These are phyloP conservation scores for Enteromius thamalakanensis DNA, from an alignment of 2,797 vertebrate genomes.

Conservation along the genomic window DNA sequence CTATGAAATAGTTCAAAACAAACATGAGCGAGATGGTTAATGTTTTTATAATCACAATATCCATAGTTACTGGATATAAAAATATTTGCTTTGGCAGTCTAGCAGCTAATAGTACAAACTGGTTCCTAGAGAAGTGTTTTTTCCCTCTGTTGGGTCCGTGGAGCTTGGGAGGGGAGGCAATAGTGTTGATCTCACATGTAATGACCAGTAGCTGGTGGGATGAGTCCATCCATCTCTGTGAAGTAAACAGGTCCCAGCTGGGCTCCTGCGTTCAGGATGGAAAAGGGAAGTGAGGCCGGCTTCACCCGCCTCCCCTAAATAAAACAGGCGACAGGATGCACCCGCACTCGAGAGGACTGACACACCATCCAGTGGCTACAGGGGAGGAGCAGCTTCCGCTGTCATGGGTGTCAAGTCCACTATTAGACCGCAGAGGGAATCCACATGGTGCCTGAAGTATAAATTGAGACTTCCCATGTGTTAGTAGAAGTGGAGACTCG, in stretches of 20 bases:
- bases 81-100: constrained; percentile 1
- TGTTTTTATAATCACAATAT: constrained; percentile 20
- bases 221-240: constrained; percentile 66
- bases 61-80: constrained; percentile 7
- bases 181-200: constrained; percentile 49
- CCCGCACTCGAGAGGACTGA: constrained; percentile 68
- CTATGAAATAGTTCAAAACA: constrained; percentile 3
- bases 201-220: constrained; percentile 67
- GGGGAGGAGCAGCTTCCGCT: constrained; percentile 61
- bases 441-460: constrained; percentile 71
- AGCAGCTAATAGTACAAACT: background rate
- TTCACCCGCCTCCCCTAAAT: constrained; percentile 62
- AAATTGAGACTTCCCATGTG: constrained; percentile 58
- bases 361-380: constrained; percentile 60
- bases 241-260: constrained; percentile 73
- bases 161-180: constrained; percentile 20
- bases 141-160: constrained; percentile 35
- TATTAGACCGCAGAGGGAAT: constrained; percentile 66
- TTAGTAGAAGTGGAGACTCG: constrained; percentile 50
- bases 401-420: constrained; percentile 72
- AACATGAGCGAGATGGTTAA: background rate
- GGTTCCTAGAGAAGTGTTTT: constrained; percentile 13
- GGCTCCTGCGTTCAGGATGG: constrained; percentile 51
- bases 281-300: constrained; percentile 68
- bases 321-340: constrained; percentile 72